Evolutionary conservation across 23 tunicate genomes (phyloP), one percentile per base, ranked within the genome.

Genomic region (Pegea sp.): DNA sequence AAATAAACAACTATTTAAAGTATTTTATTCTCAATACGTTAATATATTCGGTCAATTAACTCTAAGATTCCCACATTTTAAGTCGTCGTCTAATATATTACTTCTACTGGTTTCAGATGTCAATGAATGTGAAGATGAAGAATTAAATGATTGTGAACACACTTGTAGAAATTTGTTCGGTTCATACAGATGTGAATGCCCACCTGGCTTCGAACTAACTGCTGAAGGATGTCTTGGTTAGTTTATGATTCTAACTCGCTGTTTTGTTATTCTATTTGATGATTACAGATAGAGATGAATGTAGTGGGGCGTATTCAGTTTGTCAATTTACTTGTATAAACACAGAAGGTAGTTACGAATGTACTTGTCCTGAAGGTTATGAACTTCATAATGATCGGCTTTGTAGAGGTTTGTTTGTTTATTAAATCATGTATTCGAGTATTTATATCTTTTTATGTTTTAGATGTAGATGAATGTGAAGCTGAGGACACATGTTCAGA

Each of bases 111-210:
- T 38, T 8, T 16, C 46, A 38, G 46, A 38, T 38, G 16, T 38
- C 11, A 38, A 38, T 16, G 46, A 38, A 38, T 38, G 46, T 16
- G 46, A 38, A 16, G 46, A 38, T 16, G 46, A 38, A 38, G 46
- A 38, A 38, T 16, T 38, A 38, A 38, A 38, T 16, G 46, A 38
- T 38, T 38, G 46, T 16, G 46, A 38, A 8, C 46, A 38, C 16
- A 16, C 16, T 16, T 38, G 46, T 38, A 38, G 16, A 38, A 38
- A 38, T 16, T 38, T 38, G 16, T 38, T 11, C 13, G 46, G 46
- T 38, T 38, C 46, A 38, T 38, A 38, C 46, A 38, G 46, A 38
- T 38, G 46, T 38, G 46, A 38, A 38, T 38, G 46, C 16, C 46
- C 46, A 8, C 46, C 46, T 11, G 46, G 46, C 16, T 38, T 8